Percentiles rank a stretch among this genome's conserved stretches.
These are phyloP conservation scores for Lynx canadensis DNA, from an alignment of 2,113 vertebrate species.

Conservation along the genomic window DNA sequence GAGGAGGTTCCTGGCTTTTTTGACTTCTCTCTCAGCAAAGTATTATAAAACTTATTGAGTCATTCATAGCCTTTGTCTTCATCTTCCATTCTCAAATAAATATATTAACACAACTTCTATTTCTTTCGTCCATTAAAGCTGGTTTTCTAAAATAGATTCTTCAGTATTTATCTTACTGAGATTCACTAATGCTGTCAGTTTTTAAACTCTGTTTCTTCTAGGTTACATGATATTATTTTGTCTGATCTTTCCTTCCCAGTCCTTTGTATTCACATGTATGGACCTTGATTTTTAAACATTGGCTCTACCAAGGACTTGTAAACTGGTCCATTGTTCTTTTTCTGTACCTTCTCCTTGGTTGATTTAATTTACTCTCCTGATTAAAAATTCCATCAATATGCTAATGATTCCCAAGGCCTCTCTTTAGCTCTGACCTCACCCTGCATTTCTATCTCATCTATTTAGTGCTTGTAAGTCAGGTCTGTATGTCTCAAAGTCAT, in stretches of 20 bases:
- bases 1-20: not conserved
- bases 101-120: not conserved
- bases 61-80: not conserved
- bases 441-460: not conserved
- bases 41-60: not conserved
- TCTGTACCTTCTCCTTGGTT: not conserved
- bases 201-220: not conserved
- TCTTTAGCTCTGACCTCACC: not conserved
- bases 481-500: not conserved
- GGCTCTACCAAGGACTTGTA: not conserved
- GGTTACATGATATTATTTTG: not conserved
- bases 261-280: not conserved
- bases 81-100: not conserved
- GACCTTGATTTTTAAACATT: not conserved
- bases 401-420: not conserved
- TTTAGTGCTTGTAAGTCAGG: not conserved
- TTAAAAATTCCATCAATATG: conserved; percentile 10
- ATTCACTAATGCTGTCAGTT: not conserved
- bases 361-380: not conserved
- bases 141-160: not conserved
- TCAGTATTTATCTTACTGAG: not conserved
- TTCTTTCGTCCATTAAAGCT: not conserved
- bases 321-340: not conserved
- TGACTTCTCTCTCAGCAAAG: not conserved
- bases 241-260: not conserved